These are phyloP conservation scores for Gasterosteus nipponicus DNA, from an alignment of 2,113 vertebrate genomes.

Conservation along the genomic window DNA sequence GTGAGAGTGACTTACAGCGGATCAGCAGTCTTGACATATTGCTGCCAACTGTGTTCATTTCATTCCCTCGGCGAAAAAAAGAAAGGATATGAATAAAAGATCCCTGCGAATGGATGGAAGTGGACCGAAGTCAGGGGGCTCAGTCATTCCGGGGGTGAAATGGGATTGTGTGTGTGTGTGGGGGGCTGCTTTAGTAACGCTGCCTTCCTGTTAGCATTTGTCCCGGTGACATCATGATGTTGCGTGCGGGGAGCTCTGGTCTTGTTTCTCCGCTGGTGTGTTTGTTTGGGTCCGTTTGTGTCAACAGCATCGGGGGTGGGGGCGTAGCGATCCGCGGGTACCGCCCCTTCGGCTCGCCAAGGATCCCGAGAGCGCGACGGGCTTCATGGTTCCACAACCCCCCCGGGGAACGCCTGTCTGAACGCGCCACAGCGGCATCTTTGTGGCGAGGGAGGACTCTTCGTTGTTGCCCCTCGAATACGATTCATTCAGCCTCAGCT, in stretches of 20 bases:
- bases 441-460: background rate
- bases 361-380: no score
- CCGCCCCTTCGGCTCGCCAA: background rate
- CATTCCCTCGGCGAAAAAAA: background rate
- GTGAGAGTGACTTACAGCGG: constrained; percentile 18
- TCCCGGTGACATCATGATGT: background rate
- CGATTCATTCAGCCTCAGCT: background rate
- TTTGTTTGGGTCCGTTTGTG: background rate
- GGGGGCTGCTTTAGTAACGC: background rate
- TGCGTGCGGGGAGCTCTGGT: background rate
- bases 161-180: constrained; percentile 19
- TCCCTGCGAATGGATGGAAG: background rate
- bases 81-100: background rate
- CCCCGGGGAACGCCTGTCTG: background rate
- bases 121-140: constrained; percentile 7
- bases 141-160: constrained; percentile 1
- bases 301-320: background rate
- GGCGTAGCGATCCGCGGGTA: background rate
- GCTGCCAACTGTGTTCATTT: background rate
- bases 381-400: no score
- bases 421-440: background rate
- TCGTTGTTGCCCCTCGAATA: background rate
- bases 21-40: background rate
- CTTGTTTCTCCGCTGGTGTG: background rate
- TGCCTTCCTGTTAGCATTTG: background rate